Evolutionary conservation across 1,140 invertebrate species (phyloP).

Genomic region (Drosophila equinoxialis): DNA sequence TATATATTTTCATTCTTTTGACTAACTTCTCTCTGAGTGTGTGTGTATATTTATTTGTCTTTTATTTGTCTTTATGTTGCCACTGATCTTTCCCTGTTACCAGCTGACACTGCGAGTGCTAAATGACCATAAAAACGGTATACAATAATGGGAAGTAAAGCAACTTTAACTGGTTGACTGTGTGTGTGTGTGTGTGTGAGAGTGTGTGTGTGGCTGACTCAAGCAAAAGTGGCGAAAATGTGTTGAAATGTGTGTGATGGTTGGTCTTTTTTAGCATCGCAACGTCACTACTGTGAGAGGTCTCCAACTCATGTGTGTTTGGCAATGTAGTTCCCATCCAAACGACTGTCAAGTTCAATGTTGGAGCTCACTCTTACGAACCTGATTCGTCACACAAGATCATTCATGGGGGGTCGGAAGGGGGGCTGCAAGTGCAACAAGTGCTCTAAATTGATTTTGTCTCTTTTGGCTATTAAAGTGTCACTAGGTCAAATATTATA

Average conservation of each 20-base stretch:
- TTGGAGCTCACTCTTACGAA: background rate
- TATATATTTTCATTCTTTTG: too few species aligned
- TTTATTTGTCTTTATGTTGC: background rate
- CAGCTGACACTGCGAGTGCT: slow-evolving; percentile 10
- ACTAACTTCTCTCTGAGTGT: too few species aligned
- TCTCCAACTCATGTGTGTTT: background rate
- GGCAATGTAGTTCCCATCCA: background rate
- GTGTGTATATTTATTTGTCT: background rate
- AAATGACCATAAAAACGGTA: slow-evolving; percentile 11
- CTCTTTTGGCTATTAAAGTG: background rate
- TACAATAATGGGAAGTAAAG: slow-evolving; percentile 1
- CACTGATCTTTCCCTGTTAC: slow-evolving; percentile 4
- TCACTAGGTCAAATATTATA: background rate
- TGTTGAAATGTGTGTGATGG: background rate
- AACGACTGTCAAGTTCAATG: slow-evolving; percentile 9
- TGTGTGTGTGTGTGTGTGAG: too few species aligned
- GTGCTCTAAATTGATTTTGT: slow-evolving; percentile 2
- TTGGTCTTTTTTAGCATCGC: background rate
- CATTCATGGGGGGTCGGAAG: background rate
- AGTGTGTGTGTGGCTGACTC: background rate
- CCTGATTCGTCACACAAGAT: background rate
- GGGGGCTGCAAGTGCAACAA: background rate
- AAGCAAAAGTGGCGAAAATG: background rate
- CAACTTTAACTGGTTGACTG: background rate
- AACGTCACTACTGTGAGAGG: slow-evolving; percentile 1